Conservation (phyloP, 2,888 invertebrate species). For the Prosapia bicincta region DNA sequence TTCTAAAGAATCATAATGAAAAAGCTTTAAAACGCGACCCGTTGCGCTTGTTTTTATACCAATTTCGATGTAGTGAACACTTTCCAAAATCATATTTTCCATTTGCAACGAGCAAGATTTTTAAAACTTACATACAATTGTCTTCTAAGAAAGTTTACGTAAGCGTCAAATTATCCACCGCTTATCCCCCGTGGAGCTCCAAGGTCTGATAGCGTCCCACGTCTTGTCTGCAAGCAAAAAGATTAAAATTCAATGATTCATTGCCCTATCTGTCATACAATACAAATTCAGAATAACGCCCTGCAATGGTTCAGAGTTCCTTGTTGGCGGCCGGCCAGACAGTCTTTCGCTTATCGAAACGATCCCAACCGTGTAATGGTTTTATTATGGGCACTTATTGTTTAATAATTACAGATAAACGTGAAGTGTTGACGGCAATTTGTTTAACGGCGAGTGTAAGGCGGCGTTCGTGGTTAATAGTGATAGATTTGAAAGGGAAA, state of each 20-base stretch:
- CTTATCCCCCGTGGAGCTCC: neutral
- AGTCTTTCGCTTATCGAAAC: neutral
- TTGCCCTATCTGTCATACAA: neutral
- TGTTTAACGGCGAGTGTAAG: no score
- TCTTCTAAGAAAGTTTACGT: no score
- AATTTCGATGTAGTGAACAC: no score
- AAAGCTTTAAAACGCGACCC: no score
- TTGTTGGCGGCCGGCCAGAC: neutral
- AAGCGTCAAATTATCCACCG: no score
- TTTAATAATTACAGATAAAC: neutral
- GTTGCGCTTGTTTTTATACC: no score
- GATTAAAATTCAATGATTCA: neutral
- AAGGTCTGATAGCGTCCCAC: neutral
- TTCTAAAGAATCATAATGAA: no score
- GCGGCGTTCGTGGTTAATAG: no score
- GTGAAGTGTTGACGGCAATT: neutral
- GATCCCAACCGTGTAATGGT: neutral
- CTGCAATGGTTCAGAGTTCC: neutral
- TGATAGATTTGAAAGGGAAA: no score
- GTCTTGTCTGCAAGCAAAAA: neutral
- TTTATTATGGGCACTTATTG: neutral
- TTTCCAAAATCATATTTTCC: no score
- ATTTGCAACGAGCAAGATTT: no score
- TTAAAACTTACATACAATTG: no score
- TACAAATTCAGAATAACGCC: neutral